Evolutionary conservation across 92 coral and sea anemone genomes (phyloP).

Genomic region (Palythoa grandis): DNA sequence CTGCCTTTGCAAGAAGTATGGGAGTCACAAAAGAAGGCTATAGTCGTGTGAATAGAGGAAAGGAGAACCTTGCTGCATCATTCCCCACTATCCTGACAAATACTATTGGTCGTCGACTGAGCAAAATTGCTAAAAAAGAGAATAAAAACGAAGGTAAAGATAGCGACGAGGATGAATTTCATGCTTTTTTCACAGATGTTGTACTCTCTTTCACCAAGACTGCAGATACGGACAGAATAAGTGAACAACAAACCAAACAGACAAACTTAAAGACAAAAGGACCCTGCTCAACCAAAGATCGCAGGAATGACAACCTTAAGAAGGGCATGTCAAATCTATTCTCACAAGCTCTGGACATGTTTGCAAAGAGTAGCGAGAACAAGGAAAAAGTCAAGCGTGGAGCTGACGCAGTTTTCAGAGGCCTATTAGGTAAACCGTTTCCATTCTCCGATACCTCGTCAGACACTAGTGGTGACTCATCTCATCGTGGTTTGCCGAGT

Average conservation of each 20-base stretch:
- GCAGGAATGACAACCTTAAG: not conserved
- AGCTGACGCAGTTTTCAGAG: not conserved
- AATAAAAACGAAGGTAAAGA: not conserved
- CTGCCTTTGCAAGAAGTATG: slow-evolving; percentile 27
- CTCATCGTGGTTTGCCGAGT: not conserved
- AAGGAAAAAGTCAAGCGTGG: not conserved
- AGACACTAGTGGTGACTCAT: not conserved
- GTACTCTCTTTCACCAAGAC: not conserved
- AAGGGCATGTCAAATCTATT: not conserved
- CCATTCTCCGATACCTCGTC: not conserved
- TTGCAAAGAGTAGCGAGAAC: not conserved
- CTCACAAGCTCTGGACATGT: slow-evolving; percentile 6
- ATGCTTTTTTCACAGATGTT: not conserved
- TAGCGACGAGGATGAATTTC: not conserved
- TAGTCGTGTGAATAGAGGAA: not conserved
- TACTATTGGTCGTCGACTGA: not conserved
- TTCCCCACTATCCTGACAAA: not conserved
- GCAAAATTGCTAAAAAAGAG: too few relatives aligned
- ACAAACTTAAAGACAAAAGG: not conserved
- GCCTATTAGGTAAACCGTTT: not conserved
- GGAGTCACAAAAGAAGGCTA: not conserved
- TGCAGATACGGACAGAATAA: not conserved
- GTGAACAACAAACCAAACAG: not conserved
- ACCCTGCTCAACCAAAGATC: not conserved
- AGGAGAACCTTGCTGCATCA: not conserved